A percentile compares a stretch with the other conserved stretches of the same genome.
phyloP scores from a whole-genome alignment of 2,113 vertebrate species.

The Lampris incognitus region DNA sequence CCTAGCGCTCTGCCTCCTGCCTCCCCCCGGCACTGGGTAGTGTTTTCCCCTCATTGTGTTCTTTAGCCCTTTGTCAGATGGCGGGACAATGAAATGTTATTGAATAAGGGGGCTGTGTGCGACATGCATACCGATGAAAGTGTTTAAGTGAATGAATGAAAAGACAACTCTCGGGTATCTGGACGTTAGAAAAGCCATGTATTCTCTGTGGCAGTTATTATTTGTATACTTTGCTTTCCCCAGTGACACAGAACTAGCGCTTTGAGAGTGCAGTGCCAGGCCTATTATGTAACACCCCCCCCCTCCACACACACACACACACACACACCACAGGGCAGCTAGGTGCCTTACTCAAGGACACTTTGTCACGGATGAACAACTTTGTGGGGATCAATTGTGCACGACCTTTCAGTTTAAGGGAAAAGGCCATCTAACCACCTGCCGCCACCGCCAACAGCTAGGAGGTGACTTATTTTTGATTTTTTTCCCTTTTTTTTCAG shows the following conservation, averaged over 20 bases:
- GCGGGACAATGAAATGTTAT: slow-evolving; percentile 22
- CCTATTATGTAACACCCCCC: background rate
- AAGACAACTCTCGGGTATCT: background rate
- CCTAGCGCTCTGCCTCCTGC: slow-evolving; percentile 76
- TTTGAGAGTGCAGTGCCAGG: background rate
- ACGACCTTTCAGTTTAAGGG: slow-evolving; percentile 56
- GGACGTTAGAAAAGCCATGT: background rate
- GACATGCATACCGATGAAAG: slow-evolving; percentile 21
- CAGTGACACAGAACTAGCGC: background rate
- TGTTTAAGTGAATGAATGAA: background rate
- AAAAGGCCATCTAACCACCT: slow-evolving; percentile 41
- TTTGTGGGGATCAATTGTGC: slow-evolving; percentile 48
- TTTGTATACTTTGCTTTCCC: no score
- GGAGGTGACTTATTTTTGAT: background rate
- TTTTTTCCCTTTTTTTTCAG: slow-evolving; percentile 31
- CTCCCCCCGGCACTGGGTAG: slow-evolving; percentile 78
- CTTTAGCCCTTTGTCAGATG: slow-evolving; percentile 27
- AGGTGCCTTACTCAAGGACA: slow-evolving; percentile 57
- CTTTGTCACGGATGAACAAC: slow-evolving; percentile 58
- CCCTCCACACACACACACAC: background rate
- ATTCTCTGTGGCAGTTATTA: no score
- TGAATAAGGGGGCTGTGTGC: slow-evolving; percentile 35
- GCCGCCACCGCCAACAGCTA: slow-evolving; percentile 36
- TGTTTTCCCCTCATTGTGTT: slow-evolving; percentile 76
- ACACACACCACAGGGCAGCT: background rate